Base-by-base conservation (phyloP, 2,888 invertebrate genomes). In the Pristionchus maxplancki region DNA sequence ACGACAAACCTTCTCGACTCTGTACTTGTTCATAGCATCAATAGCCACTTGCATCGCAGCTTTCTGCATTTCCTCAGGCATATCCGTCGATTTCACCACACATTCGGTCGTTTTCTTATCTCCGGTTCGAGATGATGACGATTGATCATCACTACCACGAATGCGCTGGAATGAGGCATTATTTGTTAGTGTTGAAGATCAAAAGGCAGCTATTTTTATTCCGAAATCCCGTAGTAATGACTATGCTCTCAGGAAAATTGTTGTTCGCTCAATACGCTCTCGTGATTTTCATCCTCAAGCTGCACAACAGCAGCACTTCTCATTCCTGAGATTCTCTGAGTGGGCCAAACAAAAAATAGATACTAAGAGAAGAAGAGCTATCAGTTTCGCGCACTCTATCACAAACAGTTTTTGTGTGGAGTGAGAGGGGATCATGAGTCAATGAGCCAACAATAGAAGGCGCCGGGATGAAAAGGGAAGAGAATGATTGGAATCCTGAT, bases 21-120 rank as follows among this genome's bases (percentile, higher is more conserved):
- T 88, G 67, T 71, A 89, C 50, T 89, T 88, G 44, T 40, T 53
- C 50, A 90, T 83, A 11, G 90, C 90, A 28, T 89, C 83, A n/a
- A 87, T 28, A 8, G 90, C 88, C 44, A 89, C 83, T 74, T 87
- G 64, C 67, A 90, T 87, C 15, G 86, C 90, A 1, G 71, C 82
- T n/a, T 48, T 71, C 86, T 90, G 90, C 89, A 90, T 86, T 62
- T 90, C 83, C 37, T 90, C 90, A 3, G 31, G 83, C 90, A 90
- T 90, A 78, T 90, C 90, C 20, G 90, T 89, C 48, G 89, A 89
- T 64, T 90, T 90, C 37, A 90, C 78, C 37, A 88, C 71, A 37
- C 88, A 88, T 44, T 71, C 89, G 8, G 44, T 40, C 28, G n/a
- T 31, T 34, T 81, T 88, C 40, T 84, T 44, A 6, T 44, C 83